Conservation (phyloP, 2,113 vertebrate species). For the Chionomys nivalis region DNA sequence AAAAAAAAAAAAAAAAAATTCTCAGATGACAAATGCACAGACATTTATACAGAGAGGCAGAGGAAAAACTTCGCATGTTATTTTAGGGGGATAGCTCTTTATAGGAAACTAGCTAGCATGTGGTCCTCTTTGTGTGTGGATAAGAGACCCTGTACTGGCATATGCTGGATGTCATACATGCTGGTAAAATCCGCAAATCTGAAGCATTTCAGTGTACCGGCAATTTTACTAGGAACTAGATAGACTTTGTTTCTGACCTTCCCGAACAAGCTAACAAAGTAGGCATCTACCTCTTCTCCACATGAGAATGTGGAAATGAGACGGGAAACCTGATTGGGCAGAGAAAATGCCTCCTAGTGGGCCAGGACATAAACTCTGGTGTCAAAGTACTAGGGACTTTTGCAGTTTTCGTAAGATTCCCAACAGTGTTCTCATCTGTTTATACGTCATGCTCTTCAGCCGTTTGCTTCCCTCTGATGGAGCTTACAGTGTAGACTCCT, state of each 20-base stretch:
- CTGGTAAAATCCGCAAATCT: neutral
- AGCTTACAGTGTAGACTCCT: neutral
- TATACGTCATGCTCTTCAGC: neutral
- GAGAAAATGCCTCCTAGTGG: neutral
- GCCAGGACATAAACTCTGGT: neutral
- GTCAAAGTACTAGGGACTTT: neutral
- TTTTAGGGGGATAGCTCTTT: neutral
- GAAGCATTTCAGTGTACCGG: neutral
- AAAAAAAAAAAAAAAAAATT: no score
- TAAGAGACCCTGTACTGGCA: neutral
- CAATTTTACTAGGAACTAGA: neutral
- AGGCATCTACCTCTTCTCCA: neutral
- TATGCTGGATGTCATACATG: neutral
- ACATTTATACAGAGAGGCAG: neutral
- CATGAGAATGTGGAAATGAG: neutral
- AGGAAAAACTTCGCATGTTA: neutral
- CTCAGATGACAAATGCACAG: neutral
- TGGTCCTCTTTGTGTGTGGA: neutral
- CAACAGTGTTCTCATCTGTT: neutral
- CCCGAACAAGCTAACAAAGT: neutral
- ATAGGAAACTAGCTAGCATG: neutral
- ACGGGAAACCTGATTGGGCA: neutral
- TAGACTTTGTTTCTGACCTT: slow-evolving; percentile 22
- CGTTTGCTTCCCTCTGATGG: neutral
- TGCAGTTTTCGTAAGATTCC: neutral